Percentiles rank a stretch among this genome's conserved stretches.
Evolutionary conservation across 2,797 vertebrate species (phyloP).

Genomic region (Cossypha polioptera): DNA sequence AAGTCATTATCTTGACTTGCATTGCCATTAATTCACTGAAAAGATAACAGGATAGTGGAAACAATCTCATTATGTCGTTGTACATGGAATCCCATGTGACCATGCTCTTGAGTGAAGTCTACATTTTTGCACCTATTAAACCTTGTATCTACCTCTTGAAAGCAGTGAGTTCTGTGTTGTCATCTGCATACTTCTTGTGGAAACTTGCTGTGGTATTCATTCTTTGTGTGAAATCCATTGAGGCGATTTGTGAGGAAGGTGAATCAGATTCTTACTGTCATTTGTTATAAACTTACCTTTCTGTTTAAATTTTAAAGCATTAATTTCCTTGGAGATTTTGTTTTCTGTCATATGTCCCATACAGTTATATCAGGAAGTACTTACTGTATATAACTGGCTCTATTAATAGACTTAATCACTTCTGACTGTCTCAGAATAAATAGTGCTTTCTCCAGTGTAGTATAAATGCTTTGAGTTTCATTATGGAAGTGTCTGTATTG

Average conservation of each 20-base stretch:
- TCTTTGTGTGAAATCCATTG: background rate
- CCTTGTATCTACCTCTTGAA: constrained; percentile 14
- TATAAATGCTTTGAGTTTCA: background rate
- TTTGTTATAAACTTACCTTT: background rate
- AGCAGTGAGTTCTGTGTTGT: background rate
- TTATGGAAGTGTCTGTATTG: background rate
- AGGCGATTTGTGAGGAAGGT: background rate
- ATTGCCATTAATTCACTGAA: background rate
- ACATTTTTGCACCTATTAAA: background rate
- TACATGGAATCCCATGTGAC: background rate
- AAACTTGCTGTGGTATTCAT: background rate
- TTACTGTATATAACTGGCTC: background rate
- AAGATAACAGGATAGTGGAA: background rate
- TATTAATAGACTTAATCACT: background rate
- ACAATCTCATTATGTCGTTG: background rate
- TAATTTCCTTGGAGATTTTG: background rate
- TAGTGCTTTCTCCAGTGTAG: background rate
- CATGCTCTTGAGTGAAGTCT: background rate
- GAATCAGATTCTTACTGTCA: background rate
- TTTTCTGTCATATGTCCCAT: background rate
- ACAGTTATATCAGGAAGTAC: background rate
- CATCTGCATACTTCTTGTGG: background rate
- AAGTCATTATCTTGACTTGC: background rate
- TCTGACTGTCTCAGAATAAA: constrained; percentile 12
- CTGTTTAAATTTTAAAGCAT: background rate